Conservation (phyloP, 2,888 invertebrate genomes). For the Gastrophysa polygoni region DNA sequence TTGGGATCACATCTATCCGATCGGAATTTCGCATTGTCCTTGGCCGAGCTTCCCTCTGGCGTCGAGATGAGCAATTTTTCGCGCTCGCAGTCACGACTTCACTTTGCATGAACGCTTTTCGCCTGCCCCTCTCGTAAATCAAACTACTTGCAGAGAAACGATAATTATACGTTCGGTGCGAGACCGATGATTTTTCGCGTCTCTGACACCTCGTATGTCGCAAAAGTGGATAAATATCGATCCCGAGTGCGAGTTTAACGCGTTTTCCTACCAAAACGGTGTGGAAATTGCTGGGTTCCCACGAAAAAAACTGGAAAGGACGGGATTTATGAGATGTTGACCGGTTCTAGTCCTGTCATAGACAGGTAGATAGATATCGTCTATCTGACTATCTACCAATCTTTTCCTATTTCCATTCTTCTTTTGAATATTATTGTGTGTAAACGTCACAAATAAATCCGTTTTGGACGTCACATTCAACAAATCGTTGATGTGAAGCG, state of each 20-base stretch:
- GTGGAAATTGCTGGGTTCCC: background rate
- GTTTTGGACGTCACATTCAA: too few species aligned
- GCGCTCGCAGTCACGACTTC: conserved; percentile 29
- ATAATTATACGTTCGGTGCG: conserved; percentile 31
- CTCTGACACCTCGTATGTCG: conserved; percentile 21
- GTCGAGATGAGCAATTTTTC: conserved; percentile 29
- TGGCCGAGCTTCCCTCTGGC: conserved; percentile 2
- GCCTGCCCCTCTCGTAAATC: conserved; percentile 31
- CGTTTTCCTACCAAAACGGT: background rate
- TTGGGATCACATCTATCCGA: too few species aligned
- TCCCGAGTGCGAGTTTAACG: conserved; percentile 1
- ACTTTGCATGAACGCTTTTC: conserved; percentile 22
- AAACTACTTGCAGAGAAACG: conserved; percentile 33
- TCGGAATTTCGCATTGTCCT: too few species aligned
- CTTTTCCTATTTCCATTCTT: too few species aligned
- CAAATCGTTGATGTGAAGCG: too few species aligned
- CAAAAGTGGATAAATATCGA: conserved; percentile 18
- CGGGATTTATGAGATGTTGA: too few species aligned
- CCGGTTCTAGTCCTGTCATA: too few species aligned
- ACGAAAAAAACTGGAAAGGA: background rate
- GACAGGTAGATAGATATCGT: too few species aligned
- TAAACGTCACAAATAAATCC: too few species aligned
- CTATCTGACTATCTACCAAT: too few species aligned
- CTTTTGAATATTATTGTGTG: too few species aligned
- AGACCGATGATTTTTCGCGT: conserved; percentile 25